These are phyloP conservation scores for Psococerastis gibbosa DNA, from an alignment of 2,888 invertebrate species.

Conservation along the genomic window DNA sequence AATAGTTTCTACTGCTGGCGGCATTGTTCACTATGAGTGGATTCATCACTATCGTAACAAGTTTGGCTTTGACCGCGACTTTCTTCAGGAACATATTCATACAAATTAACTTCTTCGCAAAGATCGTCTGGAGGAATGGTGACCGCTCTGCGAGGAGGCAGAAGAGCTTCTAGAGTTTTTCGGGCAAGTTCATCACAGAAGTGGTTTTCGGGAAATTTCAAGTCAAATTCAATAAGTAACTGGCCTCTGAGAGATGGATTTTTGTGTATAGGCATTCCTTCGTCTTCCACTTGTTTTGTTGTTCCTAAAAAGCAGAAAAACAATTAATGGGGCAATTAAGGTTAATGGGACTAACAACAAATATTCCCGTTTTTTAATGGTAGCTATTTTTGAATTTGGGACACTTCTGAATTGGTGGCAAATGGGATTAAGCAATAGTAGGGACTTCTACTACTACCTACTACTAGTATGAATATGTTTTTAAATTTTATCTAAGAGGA, in stretches of 20 bases:
- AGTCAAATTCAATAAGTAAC: conserved; percentile 67
- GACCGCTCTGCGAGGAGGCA: conserved; percentile 53
- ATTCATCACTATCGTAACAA: conserved; percentile 52
- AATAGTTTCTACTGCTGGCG: conserved; percentile 40
- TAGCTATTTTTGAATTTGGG: too few species aligned
- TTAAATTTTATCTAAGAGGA: too few species aligned
- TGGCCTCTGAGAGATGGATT: conserved; percentile 76
- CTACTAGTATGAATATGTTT: too few species aligned
- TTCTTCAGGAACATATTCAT: conserved; percentile 48
- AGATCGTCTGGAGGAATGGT: conserved; percentile 57
- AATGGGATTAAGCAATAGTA: too few species aligned
- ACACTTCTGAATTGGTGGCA: too few species aligned
- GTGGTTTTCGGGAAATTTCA: conserved; percentile 65
- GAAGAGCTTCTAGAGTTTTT: conserved; percentile 45
- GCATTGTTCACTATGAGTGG: conserved; percentile 56
- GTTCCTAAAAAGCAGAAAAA: too few species aligned
- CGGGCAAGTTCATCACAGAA: conserved; percentile 46
- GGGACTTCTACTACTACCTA: too few species aligned
- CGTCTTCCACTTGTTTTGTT: conserved; percentile 59
- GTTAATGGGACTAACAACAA: too few species aligned
- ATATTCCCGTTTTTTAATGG: too few species aligned
- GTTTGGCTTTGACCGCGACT: conserved; percentile 33
- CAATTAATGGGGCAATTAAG: too few species aligned
- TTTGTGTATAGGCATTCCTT: conserved; percentile 80
- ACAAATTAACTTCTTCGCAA: conserved; percentile 70